Evolutionary conservation across 1,140 invertebrate species (phyloP), one percentile per base, ranked within the genome.

Genomic region (Papilio glaucus): DNA sequence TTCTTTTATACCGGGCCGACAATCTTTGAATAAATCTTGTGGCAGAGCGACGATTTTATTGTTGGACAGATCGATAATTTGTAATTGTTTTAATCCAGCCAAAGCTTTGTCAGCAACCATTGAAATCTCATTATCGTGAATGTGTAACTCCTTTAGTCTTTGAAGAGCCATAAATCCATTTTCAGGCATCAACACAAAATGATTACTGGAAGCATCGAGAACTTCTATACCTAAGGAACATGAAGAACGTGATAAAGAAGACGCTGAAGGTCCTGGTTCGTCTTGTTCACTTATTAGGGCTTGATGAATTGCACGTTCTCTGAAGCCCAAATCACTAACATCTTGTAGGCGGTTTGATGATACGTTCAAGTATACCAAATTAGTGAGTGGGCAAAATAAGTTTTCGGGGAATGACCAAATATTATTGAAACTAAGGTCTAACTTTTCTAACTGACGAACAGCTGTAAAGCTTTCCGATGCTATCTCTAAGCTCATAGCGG

Each of bases 41-140:
- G 98, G 97, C 72, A 98, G 91, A 26, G 97, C 96, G 2, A 97
- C 96, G 49, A 98, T 96, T 94, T 96, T 96, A 90, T 98, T 98
- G 78, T 96, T 96, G 8, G 97, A 97, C 49, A 98, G 92, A 92
- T 98, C 97, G 69, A 98, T 95, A 78, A 97, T 95, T 89, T 97
- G 95, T 18, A 98, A 91, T 73, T 95, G 95, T 88, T 96, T 95
- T 13, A 98, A 90, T 2, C 97, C 97, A 73, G 95, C 94, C 6
- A 98, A 87, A 0, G 97, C 97, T 77, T 95, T 95, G 88, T 98
- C 97, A 33, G 95, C 96, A 0, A 98, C 95, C 95, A 96, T 96
- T 9, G 96, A 96, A 74, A 98, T 97, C 88, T 96, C 96, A 85
- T 98, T 98, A 80, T 96, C 95, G 77, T 97, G 95, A 68, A 98